A percentile compares a stretch with the other conserved stretches of the same genome.
Evolutionary conservation across 2,797 vertebrate species (phyloP).

Genomic region (Emydoidea blandingii): DNA sequence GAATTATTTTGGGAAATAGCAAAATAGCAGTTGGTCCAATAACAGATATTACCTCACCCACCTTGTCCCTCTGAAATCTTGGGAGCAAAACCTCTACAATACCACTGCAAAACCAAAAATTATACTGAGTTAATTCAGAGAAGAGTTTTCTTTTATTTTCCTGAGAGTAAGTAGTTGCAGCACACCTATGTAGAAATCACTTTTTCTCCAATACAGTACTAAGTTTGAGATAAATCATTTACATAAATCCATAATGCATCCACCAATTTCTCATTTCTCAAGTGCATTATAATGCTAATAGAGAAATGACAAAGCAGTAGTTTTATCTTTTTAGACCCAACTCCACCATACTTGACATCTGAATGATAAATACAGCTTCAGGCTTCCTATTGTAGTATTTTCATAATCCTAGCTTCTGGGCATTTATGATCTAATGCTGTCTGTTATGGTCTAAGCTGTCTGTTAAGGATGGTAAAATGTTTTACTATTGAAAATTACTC

Average conservation of each 20-base stretch:
- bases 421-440: conserved; percentile 13
- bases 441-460: conserved; percentile 15
- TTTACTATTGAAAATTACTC: conserved; percentile 26
- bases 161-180: conserved; percentile 37
- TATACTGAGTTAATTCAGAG: conserved; percentile 64
- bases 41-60: too few relatives aligned
- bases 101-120: not conserved
- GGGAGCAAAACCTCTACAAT: not conserved
- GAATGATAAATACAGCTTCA: conserved; percentile 42
- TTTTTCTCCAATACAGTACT: conserved; percentile 30
- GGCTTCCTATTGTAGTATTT: conserved; percentile 46
- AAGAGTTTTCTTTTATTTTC: conserved; percentile 21
- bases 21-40: too few relatives aligned
- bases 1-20: not conserved
- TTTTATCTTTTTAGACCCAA: conserved; percentile 54
- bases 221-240: conserved; percentile 69
- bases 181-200: conserved; percentile 30
- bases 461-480: conserved; percentile 6
- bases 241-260: conserved; percentile 75
- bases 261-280: conserved; percentile 43
- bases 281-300: conserved; percentile 68
- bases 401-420: conserved; percentile 52
- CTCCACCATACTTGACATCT: conserved; percentile 58
- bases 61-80: not conserved
- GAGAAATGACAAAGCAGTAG: conserved; percentile 61